Evolutionary conservation across 2,113 vertebrate genomes (phyloP).

Genomic region (Cyanoramphus novaezelandiae): DNA sequence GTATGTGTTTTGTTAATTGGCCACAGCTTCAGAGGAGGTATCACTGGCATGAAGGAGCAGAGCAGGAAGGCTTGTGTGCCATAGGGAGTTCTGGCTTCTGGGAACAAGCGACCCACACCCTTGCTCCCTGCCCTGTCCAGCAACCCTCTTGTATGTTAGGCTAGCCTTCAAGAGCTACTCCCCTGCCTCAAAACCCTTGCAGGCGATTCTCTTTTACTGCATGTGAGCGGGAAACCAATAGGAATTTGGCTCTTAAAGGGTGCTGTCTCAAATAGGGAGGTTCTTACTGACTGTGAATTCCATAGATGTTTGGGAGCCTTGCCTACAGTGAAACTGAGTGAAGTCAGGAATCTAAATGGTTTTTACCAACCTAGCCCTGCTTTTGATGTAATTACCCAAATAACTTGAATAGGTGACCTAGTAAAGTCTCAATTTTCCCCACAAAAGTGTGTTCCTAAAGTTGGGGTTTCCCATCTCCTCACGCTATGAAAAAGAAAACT

Average conservation of each 20-base stretch:
- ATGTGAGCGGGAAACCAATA: background rate
- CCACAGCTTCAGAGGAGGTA: background rate
- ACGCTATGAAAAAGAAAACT: background rate
- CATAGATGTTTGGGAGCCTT: background rate
- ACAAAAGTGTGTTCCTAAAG: background rate
- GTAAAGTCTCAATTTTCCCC: background rate
- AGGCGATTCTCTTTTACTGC: background rate
- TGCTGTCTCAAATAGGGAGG: background rate
- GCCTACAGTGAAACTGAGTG: background rate
- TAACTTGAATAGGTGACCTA: background rate
- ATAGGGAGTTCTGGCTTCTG: background rate
- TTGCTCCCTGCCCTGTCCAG: background rate
- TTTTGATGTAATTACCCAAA: background rate
- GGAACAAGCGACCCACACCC: background rate
- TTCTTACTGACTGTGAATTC: background rate
- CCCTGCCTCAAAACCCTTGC: fast-evolving
- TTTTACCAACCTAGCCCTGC: background rate
- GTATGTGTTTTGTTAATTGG: background rate
- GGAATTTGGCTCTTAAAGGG: background rate
- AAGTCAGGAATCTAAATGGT: background rate
- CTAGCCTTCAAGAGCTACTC: background rate
- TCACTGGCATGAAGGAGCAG: fast-evolving
- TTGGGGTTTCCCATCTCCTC: background rate
- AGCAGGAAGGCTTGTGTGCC: background rate
- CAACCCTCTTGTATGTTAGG: background rate